Evolutionary conservation across 2,888 invertebrate species (phyloP).

Genomic region (Pediacus dermestoides): DNA sequence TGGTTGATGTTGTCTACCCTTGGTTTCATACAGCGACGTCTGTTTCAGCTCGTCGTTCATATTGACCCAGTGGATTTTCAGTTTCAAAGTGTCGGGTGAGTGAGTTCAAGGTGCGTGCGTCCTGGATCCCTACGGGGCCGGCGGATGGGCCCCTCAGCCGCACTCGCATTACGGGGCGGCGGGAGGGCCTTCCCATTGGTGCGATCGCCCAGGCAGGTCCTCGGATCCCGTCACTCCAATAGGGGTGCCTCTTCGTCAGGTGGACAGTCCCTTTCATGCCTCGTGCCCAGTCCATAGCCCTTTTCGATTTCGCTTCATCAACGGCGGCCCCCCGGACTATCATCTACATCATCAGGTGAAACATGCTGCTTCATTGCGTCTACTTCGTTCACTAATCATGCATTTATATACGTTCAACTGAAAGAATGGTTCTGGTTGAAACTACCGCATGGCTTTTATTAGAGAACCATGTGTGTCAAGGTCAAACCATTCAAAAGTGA

Average conservation of each 20-base stretch:
- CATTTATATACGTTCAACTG: too few species aligned
- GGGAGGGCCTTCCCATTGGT: slow-evolving; percentile 41
- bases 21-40: background rate
- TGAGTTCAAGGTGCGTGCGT: slow-evolving; percentile 29
- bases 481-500: background rate
- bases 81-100: slow-evolving; percentile 17
- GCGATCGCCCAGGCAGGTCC: slow-evolving; percentile 47
- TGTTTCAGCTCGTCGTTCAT: slow-evolving; percentile 5
- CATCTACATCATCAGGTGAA: slow-evolving; percentile 47
- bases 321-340: slow-evolving; percentile 53
- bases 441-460: too few species aligned
- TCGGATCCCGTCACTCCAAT: slow-evolving; percentile 55
- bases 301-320: slow-evolving; percentile 61
- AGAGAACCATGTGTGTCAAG: too few species aligned
- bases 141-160: slow-evolving; percentile 48
- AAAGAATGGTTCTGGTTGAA: too few species aligned
- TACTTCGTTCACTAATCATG: too few species aligned
- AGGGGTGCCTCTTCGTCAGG: slow-evolving; percentile 48
- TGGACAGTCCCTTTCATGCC: slow-evolving; percentile 51
- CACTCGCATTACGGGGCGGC: slow-evolving; percentile 38
- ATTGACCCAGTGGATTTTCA: slow-evolving; percentile 14
- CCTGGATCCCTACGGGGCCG: slow-evolving; percentile 54
- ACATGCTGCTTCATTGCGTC: too few species aligned
- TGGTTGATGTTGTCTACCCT: slow-evolving; percentile 17
- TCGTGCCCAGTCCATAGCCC: slow-evolving; percentile 74